Evolutionary conservation across 2,113 vertebrate species (phyloP).

Genomic region (Protobothrops mucrosquamatus): DNA sequence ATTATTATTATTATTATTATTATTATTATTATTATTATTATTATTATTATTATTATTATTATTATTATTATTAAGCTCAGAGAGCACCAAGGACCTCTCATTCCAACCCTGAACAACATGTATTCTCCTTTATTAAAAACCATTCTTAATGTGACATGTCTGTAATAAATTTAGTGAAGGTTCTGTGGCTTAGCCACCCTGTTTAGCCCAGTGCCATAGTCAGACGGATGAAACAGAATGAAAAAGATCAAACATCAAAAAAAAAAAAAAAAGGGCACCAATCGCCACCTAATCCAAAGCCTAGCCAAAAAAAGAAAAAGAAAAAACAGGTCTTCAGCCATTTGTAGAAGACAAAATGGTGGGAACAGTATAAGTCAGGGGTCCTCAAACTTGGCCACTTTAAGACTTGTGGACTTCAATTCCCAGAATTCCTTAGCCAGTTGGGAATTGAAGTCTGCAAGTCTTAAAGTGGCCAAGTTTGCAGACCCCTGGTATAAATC

Average conservation of each 20-base stretch:
- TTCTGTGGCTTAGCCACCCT: neutral
- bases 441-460: too few species aligned
- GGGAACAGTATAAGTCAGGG: neutral
- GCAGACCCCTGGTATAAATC: too few species aligned
- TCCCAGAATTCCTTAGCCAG: too few species aligned
- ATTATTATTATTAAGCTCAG: too few species aligned
- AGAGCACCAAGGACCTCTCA: neutral
- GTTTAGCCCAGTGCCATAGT: neutral
- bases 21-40: too few species aligned
- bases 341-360: neutral
- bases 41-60: too few species aligned
- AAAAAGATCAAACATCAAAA: neutral
- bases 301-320: neutral
- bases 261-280: neutral
- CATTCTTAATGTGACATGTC: conserved; percentile 14
- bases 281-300: neutral
- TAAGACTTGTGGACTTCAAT: too few species aligned
- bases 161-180: neutral
- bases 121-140: conserved; percentile 11
- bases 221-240: neutral
- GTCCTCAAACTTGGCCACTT: too few species aligned
- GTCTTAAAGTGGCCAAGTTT: too few species aligned
- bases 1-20: too few species aligned
- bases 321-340: neutral
- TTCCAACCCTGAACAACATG: neutral